Percentiles rank a stretch among this genome's conserved stretches.
Evolutionary conservation across 2,888 invertebrate species (phyloP).

Genomic region (Rhaphigaster nebulosa): DNA sequence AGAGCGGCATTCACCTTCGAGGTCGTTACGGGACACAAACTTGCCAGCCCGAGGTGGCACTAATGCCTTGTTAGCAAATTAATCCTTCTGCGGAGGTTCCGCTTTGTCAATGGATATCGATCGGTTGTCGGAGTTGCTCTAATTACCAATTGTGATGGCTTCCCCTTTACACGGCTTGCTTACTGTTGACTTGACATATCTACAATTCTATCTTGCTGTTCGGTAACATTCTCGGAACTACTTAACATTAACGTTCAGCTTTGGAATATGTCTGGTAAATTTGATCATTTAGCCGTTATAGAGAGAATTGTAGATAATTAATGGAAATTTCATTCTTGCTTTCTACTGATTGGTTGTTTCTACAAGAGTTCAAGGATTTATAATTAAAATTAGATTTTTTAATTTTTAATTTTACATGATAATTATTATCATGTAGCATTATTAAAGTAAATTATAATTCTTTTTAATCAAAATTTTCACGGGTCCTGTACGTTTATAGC

Average conservation of each 20-base stretch:
- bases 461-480: no score
- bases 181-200: background rate
- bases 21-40: background rate
- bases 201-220: background rate
- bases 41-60: background rate
- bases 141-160: conserved; percentile 23
- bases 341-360: no score
- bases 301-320: no score
- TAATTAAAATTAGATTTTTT: no score
- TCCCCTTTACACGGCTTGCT: background rate
- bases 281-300: no score
- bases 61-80: conserved; percentile 35
- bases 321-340: no score
- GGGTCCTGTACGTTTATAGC: no score
- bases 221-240: background rate
- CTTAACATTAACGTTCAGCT: background rate
- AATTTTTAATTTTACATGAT: no score
- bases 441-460: no score
- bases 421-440: no score
- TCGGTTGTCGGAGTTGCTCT: background rate
- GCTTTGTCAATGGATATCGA: conserved; percentile 17
- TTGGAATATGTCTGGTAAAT: no score
- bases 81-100: background rate
- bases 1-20: background rate
- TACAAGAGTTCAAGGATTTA: no score